These are phyloP conservation scores for Lates calcarifer DNA, from an alignment of 2,113 vertebrate species.

Conservation along the genomic window DNA sequence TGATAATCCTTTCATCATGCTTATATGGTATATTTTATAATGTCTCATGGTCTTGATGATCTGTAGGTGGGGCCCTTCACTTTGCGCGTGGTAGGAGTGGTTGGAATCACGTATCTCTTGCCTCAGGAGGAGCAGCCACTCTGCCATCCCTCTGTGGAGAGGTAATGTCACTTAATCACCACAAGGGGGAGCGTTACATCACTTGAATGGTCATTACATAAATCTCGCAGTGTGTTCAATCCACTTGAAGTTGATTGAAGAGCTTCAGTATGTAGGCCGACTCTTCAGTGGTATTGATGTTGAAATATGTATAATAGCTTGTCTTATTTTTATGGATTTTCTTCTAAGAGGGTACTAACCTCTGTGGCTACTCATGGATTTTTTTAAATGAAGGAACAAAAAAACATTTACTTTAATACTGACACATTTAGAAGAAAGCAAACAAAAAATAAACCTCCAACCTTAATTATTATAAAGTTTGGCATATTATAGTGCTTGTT, in stretches of 20 bases:
- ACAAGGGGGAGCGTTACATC: conserved; percentile 44
- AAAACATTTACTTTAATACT: not conserved
- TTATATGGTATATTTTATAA: not conserved
- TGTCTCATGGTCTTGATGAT: not conserved
- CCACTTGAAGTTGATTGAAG: conserved; percentile 34
- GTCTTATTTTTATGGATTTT: conserved; percentile 53
- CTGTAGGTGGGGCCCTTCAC: conserved; percentile 94
- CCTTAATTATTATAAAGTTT: not conserved
- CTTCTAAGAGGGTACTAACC: conserved; percentile 11
- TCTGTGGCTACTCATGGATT: conserved; percentile 32
- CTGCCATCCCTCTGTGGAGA: conserved; percentile 95
- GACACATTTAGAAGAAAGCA: not conserved
- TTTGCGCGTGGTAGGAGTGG: conserved; percentile 95
- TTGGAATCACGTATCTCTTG: conserved; percentile 96
- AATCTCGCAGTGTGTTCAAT: conserved; percentile 23
- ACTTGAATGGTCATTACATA: not conserved
- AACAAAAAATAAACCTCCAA: not conserved
- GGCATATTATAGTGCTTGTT: not conserved
- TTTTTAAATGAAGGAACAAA: conserved; percentile 9
- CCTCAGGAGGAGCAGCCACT: conserved; percentile 97
- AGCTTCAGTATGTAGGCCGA: conserved; percentile 13
- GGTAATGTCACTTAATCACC: conserved; percentile 77
- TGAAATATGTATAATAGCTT: conserved; percentile 36
- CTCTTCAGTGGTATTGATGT: conserved; percentile 35
- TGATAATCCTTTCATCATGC: not conserved